Evolutionary conservation across 1,140 invertebrate species (phyloP).

Genomic region (Drosophila melanogaster): DNA sequence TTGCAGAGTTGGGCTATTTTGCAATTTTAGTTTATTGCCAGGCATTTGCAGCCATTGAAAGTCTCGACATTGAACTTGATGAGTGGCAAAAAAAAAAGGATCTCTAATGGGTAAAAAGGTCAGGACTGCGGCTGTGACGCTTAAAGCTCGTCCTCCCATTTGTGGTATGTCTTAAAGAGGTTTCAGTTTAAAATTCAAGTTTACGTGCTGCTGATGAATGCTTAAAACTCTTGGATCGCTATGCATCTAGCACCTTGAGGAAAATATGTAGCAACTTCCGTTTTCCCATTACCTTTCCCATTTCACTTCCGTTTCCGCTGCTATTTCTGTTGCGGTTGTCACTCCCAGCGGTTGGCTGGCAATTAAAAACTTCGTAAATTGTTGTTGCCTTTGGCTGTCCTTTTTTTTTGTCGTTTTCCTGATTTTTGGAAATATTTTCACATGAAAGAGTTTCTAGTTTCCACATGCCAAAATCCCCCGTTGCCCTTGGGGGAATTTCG

Average conservation of each 20-base stretch:
- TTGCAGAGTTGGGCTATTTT: constrained; percentile 42
- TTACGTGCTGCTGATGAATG: not conserved
- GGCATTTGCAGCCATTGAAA: constrained; percentile 46
- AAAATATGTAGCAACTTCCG: constrained; percentile 17
- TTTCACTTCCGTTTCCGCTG: constrained; percentile 1
- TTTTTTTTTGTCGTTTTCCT: constrained; percentile 16
- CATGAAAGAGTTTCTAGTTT: constrained; percentile 19
- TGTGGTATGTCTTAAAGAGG: no score
- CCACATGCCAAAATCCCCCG: not conserved
- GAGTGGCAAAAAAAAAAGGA: not conserved
- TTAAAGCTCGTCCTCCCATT: no score
- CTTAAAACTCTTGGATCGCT: not conserved
- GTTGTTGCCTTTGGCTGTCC: constrained; percentile 35
- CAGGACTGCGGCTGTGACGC: not conserved
- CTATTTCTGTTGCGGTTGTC: constrained; percentile 55
- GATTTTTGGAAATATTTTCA: constrained; percentile 27
- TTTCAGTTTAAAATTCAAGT: no score
- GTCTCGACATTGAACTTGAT: constrained; percentile 63
- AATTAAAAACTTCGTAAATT: constrained; percentile 77
- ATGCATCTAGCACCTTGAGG: not conserved
- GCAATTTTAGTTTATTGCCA: constrained; percentile 68
- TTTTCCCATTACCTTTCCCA: not conserved
- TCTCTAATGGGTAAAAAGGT: constrained; percentile 2
- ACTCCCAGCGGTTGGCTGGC: constrained; percentile 73
- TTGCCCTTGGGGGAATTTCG: not conserved